Evolutionary conservation across 2,888 invertebrate genomes (phyloP), one percentile per base, ranked within the genome.

Genomic region (Eugnorisma glareosa): DNA sequence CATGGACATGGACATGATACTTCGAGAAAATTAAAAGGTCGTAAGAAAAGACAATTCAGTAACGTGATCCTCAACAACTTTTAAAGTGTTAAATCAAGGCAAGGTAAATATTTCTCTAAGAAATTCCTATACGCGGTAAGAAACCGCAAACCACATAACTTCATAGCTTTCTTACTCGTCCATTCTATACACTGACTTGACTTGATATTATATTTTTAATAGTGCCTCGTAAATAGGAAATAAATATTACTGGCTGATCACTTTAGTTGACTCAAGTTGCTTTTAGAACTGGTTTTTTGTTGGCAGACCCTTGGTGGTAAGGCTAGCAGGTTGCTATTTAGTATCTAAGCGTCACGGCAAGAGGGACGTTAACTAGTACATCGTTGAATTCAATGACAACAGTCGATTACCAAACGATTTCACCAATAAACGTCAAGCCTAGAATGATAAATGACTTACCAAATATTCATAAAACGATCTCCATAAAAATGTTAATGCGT

Each of bases 71-170:
- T 68, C 24, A 15, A 28, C 7, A 45, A 70, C n/a, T 69, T 37
- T 48, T 37, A n/a, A 31, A 28, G 13, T 40, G 8, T 71, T n/a
- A 66, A 73, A 48, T 77, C 51, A 35, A n/a, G 59, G n/a, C 59
- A 67, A 75, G 28, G 67, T 48, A 77, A 79, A 82, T 80, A 84
- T 81, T 88, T 73, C 68, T 84, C 37, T 57, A 68, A 81, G 82
- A 77, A 78, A 88, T 86, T 88, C 79, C 66, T 73, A 28, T 31
- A 63, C 37, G 80, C 78, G 87, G 88, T 79, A 48, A 66, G 74
- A 77, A 82, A 87, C 88, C 87, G 68, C 88, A 88, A 87, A 87
- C 88, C 87, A 70, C 82, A 81, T 75, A 70, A 78, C 82, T 87
- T 68, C 35, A 77, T 68, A 86, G 57, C 59, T 85, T 69, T 85